Evolutionary conservation across 2,888 invertebrate genomes (phyloP).

Genomic region (Pachydiplax longipennis): DNA sequence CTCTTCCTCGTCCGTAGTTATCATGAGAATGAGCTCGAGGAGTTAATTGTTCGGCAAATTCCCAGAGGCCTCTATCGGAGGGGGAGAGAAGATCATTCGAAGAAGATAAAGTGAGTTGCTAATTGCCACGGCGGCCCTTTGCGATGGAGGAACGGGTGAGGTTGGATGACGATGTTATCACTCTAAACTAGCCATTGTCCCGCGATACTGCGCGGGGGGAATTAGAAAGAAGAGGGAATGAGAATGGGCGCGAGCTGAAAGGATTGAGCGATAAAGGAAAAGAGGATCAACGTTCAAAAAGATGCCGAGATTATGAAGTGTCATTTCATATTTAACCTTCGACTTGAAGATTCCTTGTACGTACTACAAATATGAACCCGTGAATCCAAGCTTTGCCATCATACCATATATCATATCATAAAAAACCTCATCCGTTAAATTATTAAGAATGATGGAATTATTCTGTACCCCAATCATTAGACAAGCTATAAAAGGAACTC

Average conservation of each 20-base stretch:
- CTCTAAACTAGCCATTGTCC: slow-evolving; percentile 26
- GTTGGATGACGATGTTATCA: slow-evolving; percentile 24
- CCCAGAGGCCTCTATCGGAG: not conserved
- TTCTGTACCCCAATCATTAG: too few relatives aligned
- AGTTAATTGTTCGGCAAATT: not conserved
- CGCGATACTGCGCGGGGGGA: not conserved
- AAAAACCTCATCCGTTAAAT: too few relatives aligned
- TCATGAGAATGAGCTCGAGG: not conserved
- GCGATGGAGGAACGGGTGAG: not conserved
- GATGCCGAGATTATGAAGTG: not conserved
- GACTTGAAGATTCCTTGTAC: too few relatives aligned
- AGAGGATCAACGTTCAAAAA: not conserved
- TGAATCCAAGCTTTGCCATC: too few relatives aligned
- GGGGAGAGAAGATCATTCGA: not conserved
- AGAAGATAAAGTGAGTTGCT: not conserved
- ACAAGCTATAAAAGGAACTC: too few relatives aligned
- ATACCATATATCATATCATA: too few relatives aligned
- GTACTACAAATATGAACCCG: too few relatives aligned
- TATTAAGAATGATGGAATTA: too few relatives aligned
- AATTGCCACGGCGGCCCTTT: too few relatives aligned
- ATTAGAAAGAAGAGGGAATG: not conserved
- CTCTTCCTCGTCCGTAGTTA: not conserved
- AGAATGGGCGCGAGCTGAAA: not conserved
- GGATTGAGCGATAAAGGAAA: not conserved
- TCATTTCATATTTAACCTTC: too few relatives aligned